Evolutionary conservation across 1,140 invertebrate genomes (phyloP).

Genomic region (Onthophagus taurus): DNA sequence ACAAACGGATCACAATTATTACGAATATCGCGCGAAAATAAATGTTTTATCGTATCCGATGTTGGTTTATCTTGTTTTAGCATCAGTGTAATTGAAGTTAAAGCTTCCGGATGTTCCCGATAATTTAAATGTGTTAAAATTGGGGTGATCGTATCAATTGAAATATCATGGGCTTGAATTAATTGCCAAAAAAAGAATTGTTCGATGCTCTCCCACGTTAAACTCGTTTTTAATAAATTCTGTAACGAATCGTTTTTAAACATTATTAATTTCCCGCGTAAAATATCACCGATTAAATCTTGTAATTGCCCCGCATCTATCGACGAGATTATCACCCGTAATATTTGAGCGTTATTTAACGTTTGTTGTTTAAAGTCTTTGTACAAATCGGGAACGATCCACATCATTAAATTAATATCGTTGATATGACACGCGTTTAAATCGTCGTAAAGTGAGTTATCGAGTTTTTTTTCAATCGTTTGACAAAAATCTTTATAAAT

Average conservation of each 20-base stretch:
- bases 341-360: constrained; percentile 73
- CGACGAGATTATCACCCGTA: constrained; percentile 79
- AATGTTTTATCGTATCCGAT: constrained; percentile 71
- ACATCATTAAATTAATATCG: constrained; percentile 79
- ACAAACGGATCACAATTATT: constrained; percentile 68
- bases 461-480: constrained; percentile 67
- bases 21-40: constrained; percentile 71
- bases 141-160: constrained; percentile 79
- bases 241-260: constrained; percentile 66
- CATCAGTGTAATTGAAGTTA: constrained; percentile 83
- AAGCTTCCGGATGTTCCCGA: constrained; percentile 80
- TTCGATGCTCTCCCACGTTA: constrained; percentile 94
- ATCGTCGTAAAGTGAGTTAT: constrained; percentile 66
- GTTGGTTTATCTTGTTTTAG: constrained; percentile 87
- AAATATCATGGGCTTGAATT: constrained; percentile 84
- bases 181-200: constrained; percentile 96
- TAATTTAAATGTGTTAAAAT: constrained; percentile 83
- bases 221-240: constrained; percentile 65
- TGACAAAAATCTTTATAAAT: constrained; percentile 83
- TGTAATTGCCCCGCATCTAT: constrained; percentile 84
- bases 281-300: constrained; percentile 78
- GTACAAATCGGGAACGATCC: constrained; percentile 85
- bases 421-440: constrained; percentile 80
- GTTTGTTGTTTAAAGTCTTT: constrained; percentile 79
- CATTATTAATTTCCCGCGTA: constrained; percentile 79